Evolutionary conservation across 2,888 invertebrate genomes (phyloP), one percentile per base, ranked within the genome.

Genomic region (Bugula neritina): DNA sequence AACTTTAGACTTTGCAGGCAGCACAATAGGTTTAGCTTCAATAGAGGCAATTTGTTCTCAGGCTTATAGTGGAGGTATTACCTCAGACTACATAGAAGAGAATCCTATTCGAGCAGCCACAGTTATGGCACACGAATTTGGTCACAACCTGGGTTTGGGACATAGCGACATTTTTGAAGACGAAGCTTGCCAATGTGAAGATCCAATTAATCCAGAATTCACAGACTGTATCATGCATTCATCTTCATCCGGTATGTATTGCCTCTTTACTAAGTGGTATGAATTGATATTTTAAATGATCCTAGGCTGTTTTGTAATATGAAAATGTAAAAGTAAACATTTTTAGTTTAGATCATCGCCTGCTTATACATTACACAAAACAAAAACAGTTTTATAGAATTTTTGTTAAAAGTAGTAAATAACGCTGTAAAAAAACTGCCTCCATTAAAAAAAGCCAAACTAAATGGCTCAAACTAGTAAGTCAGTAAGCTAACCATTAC

Each of bases 141-240:
- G 98, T 0, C 99, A 99, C 84, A 99, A 98, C 86, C 96, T 99
- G 83, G 96, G 94, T 72, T 95, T 99, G 95, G 94, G 96, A 79
- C 99, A 99, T 85, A 97, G 29, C 63, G n/a, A 63, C 34, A 25
- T 31, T 10, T 21, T 31, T 13, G n/a, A n/a, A n/a, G 27, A 13
- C n/a, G 17, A 31, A 25, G 17, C 2, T 10, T 21, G 63, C 29
- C 27, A 31, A 29, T 63, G 63, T 34, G 63, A 63, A 13, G 21
- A 63, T 31, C 63, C 63, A 25, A 27, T 10, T 5, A 31, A 63
- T 31, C 63, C 63, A 13, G 63, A 63, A 10, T 63, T 63, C 31
- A 27, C 21, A 2, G 3, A 21, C 29, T 63, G 63, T 31, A 27
- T 63, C 63, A 63, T 63, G 63, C 34, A 63, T 31, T 31, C 63